These are phyloP conservation scores for Baccha elongata DNA, from an alignment of 2,888 invertebrate genomes.

Conservation along the genomic window DNA sequence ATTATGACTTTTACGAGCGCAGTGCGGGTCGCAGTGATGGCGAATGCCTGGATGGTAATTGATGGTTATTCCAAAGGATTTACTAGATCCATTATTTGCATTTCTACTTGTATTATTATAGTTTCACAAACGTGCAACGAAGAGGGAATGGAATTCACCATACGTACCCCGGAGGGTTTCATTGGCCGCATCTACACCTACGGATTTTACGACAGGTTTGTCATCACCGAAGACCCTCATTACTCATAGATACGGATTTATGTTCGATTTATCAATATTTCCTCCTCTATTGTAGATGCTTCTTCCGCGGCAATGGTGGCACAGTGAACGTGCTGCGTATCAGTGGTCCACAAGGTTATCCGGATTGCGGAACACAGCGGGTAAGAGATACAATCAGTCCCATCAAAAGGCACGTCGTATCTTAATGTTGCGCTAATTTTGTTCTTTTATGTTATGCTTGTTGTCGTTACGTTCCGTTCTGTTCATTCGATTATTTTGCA, in stretches of 20 bases:
- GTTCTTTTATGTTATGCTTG: slow-evolving; percentile 5
- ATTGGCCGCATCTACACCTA: slow-evolving; percentile 95
- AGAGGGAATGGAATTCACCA: slow-evolving; percentile 96
- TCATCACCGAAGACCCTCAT: slow-evolving; percentile 46
- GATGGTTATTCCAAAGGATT: slow-evolving; percentile 34
- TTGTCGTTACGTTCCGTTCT: neutral
- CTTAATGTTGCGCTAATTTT: slow-evolving; percentile 67
- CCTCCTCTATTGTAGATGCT: slow-evolving; percentile 84
- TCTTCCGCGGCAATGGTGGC: slow-evolving; percentile 95
- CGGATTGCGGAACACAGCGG: slow-evolving; percentile 95
- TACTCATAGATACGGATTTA: slow-evolving; percentile 25
- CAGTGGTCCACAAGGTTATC: slow-evolving; percentile 95
- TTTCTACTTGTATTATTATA: slow-evolving; percentile 79
- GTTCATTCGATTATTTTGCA: neutral
- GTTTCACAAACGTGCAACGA: slow-evolving; percentile 96
- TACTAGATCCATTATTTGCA: slow-evolving; percentile 55
- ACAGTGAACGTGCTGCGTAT: slow-evolving; percentile 92
- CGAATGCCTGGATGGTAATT: slow-evolving; percentile 93
- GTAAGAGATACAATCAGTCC: slow-evolving; percentile 81
- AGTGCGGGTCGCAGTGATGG: slow-evolving; percentile 88
- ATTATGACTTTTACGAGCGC: slow-evolving; percentile 93
- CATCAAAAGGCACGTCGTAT: slow-evolving; percentile 47
- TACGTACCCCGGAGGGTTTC: slow-evolving; percentile 94
- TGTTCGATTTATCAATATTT: slow-evolving; percentile 36
- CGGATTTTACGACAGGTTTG: slow-evolving; percentile 90